Evolutionary conservation across 1,140 invertebrate genomes (phyloP).

Genomic region (Reticulitermes speratus): DNA sequence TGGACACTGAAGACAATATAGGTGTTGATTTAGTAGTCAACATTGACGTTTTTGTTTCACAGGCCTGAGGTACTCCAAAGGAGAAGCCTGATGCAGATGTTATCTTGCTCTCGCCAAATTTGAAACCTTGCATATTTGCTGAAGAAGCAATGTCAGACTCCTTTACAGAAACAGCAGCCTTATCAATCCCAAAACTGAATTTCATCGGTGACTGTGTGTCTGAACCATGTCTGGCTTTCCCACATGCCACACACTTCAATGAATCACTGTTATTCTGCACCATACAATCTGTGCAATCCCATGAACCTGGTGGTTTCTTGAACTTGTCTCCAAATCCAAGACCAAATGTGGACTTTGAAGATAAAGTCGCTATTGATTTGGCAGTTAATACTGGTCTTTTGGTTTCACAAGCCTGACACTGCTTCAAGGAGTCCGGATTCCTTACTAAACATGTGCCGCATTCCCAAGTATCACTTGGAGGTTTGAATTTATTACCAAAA

Average conservation of each 20-base stretch:
- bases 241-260: constrained; percentile 58
- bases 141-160: neutral
- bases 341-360: neutral
- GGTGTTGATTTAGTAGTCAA: neutral
- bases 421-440: constrained; percentile 57
- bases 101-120: constrained; percentile 17
- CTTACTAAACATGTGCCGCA: constrained; percentile 64
- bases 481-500: constrained; percentile 58
- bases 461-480: constrained; percentile 58
- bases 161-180: constrained; percentile 39
- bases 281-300: constrained; percentile 63
- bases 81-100: constrained; percentile 39
- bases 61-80: constrained; percentile 53
- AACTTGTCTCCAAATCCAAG: constrained; percentile 50
- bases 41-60: constrained; percentile 53
- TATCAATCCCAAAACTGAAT: constrained; percentile 52
- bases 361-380: neutral
- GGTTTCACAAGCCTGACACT: constrained; percentile 64
- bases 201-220: constrained; percentile 44
- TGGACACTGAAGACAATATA: neutral
- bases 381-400: constrained; percentile 45
- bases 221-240: constrained; percentile 49
- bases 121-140: neutral
- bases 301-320: constrained; percentile 52
- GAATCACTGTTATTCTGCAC: constrained; percentile 55